Evolutionary conservation across 2,797 vertebrate species (phyloP).

Genomic region (Sebastes flavidus): DNA sequence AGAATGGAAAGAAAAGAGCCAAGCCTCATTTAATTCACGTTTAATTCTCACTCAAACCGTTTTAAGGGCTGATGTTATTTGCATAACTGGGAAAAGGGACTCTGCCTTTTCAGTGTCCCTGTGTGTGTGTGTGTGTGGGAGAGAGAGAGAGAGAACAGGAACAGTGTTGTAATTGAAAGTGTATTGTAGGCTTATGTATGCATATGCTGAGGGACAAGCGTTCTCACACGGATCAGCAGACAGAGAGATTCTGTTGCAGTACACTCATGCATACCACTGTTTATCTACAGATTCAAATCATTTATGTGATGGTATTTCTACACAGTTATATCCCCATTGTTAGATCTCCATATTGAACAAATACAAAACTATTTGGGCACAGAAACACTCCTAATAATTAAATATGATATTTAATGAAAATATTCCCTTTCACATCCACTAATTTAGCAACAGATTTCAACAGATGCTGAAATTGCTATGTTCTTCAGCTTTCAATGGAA

Average conservation of each 20-base stretch:
- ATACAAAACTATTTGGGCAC: background rate
- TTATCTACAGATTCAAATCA: slow-evolving; percentile 43
- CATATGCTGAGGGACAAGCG: slow-evolving; percentile 74
- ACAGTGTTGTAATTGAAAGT: slow-evolving; percentile 80
- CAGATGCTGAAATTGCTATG: background rate
- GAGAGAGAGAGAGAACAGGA: slow-evolving; percentile 59
- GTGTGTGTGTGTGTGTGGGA: slow-evolving; percentile 45
- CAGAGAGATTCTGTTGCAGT: slow-evolving; percentile 59
- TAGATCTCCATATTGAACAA: background rate
- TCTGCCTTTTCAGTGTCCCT: slow-evolving; percentile 81
- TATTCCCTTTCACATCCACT: background rate
- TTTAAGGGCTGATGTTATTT: slow-evolving; percentile 90
- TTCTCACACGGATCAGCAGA: slow-evolving; percentile 84
- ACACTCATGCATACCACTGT: slow-evolving; percentile 47
- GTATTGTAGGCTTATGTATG: slow-evolving; percentile 80
- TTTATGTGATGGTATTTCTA: slow-evolving; percentile 53
- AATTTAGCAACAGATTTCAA: background rate
- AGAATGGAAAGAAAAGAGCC: slow-evolving; percentile 79
- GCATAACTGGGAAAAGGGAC: slow-evolving; percentile 94
- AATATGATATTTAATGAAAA: background rate
- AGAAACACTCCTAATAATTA: background rate
- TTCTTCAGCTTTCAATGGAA: background rate
- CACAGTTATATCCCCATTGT: slow-evolving; percentile 10
- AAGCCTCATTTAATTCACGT: slow-evolving; percentile 97
- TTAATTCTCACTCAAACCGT: slow-evolving; percentile 90